phyloP scores from a whole-genome alignment of 2,113 vertebrate species.

The Monopterus albus region DNA sequence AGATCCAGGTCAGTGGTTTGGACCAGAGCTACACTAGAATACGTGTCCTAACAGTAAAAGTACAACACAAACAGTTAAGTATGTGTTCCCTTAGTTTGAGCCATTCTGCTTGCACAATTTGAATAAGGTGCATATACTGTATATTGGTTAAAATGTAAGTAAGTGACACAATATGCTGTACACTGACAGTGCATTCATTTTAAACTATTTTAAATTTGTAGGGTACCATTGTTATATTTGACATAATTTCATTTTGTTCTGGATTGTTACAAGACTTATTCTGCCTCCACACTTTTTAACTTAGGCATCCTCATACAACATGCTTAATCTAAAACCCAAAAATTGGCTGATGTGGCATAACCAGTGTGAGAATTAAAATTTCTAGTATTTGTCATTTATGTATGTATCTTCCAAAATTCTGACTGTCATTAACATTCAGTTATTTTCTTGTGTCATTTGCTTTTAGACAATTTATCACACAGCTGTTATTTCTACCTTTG shows the following conservation, averaged over 20 bases:
- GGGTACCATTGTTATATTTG: no score
- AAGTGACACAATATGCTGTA: no score
- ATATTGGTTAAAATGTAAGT: no score
- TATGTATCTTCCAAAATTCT: background rate
- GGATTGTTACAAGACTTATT: no score
- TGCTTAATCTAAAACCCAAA: no score
- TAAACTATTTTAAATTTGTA: no score
- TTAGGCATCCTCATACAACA: no score
- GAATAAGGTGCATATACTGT: background rate
- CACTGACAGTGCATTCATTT: no score
- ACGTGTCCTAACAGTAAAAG: background rate
- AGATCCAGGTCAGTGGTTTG: constrained; percentile 51
- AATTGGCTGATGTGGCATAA: background rate
- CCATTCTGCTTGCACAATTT: no score
- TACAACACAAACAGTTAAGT: background rate
- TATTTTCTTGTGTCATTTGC: background rate
- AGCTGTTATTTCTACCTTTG: background rate
- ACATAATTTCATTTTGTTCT: no score
- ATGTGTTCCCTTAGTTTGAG: no score
- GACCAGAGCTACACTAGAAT: background rate
- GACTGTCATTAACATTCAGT: background rate
- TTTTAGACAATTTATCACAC: background rate
- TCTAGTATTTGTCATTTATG: background rate
- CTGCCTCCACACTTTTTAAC: no score
- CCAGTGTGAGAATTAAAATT: background rate